Conservation (phyloP, 1,140 invertebrate genomes). For the Piezodorus guildinii region DNA sequence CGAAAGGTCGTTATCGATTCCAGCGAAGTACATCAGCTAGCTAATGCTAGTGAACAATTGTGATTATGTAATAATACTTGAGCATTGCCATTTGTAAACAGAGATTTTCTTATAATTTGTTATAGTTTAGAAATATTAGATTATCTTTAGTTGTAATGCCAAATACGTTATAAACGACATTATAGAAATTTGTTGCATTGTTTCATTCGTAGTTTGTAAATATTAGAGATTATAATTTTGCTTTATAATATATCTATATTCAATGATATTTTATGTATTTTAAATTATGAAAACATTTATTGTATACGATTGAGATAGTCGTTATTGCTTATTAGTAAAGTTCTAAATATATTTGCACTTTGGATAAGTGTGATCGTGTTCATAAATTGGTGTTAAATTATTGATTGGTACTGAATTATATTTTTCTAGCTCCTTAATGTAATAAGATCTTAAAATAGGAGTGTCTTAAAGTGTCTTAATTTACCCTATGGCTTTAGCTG, state of each 20-base stretch:
- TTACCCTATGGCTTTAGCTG: neutral
- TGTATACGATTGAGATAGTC: conserved; percentile 8
- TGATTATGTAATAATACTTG: neutral
- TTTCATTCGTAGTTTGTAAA: neutral
- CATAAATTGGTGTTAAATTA: neutral
- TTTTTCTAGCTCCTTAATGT: conserved; percentile 4
- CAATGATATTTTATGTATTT: conserved; percentile 1
- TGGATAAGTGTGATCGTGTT: neutral
- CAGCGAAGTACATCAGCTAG: neutral
- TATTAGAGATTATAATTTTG: neutral
- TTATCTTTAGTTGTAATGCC: neutral
- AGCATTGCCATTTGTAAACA: conserved; percentile 6
- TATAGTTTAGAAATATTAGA: conserved; percentile 2
- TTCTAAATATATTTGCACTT: neutral
- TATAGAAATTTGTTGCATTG: neutral
- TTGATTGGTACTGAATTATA: neutral
- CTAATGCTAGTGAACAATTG: neutral
- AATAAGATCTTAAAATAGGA: neutral
- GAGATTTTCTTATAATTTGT: conserved; percentile 13
- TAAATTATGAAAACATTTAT: neutral
- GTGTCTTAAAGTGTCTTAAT: neutral
- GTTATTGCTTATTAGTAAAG: neutral
- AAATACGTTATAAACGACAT: neutral
- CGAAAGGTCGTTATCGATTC: neutral
- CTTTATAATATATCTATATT: neutral